Evolutionary conservation across 2,113 vertebrate genomes (phyloP).

Genomic region (human): DNA sequence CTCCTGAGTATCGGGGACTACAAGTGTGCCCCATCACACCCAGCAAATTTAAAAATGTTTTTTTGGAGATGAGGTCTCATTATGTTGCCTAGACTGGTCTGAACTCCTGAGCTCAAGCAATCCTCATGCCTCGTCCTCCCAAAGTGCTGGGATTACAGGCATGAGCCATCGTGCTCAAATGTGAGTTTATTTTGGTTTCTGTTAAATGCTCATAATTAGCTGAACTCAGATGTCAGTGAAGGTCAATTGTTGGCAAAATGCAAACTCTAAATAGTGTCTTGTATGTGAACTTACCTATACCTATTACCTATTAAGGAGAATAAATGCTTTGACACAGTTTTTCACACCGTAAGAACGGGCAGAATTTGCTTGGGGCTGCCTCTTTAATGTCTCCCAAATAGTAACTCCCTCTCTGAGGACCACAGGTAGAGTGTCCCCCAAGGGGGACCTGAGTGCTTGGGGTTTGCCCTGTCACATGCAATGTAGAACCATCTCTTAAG

Average conservation of each 20-base stretch:
- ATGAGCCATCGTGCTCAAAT: too few relatives aligned
- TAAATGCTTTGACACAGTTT: background rate
- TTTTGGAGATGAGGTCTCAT: too few relatives aligned
- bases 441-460: background rate
- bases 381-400: background rate
- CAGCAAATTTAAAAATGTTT: too few relatives aligned
- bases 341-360: background rate
- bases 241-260: background rate
- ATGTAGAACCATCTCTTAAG: background rate
- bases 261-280: background rate
- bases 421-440: background rate
- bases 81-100: too few relatives aligned
- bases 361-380: background rate
- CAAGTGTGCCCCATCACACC: too few relatives aligned
- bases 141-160: too few relatives aligned
- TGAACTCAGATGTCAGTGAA: background rate
- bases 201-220: background rate
- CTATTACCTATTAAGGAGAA: background rate
- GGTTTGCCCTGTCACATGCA: fast-evolving
- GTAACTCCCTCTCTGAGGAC: background rate
- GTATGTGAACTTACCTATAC: background rate
- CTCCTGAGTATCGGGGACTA: too few relatives aligned
- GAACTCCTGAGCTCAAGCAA: too few relatives aligned
- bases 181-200: background rate
- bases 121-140: too few relatives aligned